Conservation (phyloP, 2,113 vertebrate species). For the Donacobius atricapilla region DNA sequence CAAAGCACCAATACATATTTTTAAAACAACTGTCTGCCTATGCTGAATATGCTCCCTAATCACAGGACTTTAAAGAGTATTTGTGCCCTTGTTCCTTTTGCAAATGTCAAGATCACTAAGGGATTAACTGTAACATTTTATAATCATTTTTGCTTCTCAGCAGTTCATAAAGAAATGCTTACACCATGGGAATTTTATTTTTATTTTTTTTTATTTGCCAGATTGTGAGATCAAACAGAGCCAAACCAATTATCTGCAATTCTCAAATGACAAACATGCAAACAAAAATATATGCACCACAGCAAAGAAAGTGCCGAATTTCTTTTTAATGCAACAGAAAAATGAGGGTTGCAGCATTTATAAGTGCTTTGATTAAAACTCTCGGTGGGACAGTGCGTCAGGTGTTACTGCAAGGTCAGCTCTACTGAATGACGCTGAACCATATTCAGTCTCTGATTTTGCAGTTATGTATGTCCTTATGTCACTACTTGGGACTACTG, state of each 20-base stretch:
- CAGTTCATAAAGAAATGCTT: not conserved
- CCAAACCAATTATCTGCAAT: slow-evolving; percentile 17
- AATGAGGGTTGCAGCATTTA: not conserved
- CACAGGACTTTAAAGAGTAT: not conserved
- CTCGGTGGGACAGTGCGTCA: not conserved
- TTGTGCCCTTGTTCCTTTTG: not conserved
- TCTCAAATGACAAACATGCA: not conserved
- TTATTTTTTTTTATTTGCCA: not conserved
- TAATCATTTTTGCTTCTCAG: slow-evolving; percentile 4
- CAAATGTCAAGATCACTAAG: slow-evolving; percentile 39
- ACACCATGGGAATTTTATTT: not conserved
- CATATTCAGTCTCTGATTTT: not conserved
- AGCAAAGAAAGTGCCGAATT: not conserved
- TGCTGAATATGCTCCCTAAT: not conserved
- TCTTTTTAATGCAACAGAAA: not conserved
- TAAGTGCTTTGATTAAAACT: not conserved
- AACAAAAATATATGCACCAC: slow-evolving; percentile 16
- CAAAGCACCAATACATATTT: not conserved
- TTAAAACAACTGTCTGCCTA: not conserved
- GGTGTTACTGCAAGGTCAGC: slow-evolving; percentile 1
- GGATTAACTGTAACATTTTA: slow-evolving; percentile 27
- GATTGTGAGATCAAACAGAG: slow-evolving; percentile 11
- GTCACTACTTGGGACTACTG: not conserved
- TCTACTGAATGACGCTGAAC: not conserved
- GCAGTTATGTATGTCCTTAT: not conserved